These are phyloP conservation scores for Taeniopygia guttata DNA, from an alignment of 2,797 vertebrate species.

Conservation along the genomic window DNA sequence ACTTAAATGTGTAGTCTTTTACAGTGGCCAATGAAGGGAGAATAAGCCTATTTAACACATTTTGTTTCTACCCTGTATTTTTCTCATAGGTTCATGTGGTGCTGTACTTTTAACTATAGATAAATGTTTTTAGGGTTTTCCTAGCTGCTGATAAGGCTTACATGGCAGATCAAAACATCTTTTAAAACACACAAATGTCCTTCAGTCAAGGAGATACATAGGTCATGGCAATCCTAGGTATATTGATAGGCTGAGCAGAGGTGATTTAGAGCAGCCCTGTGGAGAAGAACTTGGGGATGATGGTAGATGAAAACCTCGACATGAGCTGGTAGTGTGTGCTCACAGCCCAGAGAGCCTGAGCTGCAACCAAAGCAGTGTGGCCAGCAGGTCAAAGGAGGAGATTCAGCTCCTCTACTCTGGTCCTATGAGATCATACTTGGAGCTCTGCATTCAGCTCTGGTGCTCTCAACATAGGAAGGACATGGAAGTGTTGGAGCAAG, in stretches of 20 bases:
- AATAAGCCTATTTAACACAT: too few species aligned
- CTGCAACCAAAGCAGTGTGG: not conserved
- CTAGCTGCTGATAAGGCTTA: not conserved
- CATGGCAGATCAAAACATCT: not conserved
- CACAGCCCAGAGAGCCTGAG: not conserved
- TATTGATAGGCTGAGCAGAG: not conserved
- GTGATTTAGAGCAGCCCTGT: too few species aligned
- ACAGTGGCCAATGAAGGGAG: not conserved
- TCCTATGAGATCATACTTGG: not conserved
- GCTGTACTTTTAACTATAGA: not conserved
- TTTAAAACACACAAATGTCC: not conserved
- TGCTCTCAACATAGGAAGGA: too few species aligned
- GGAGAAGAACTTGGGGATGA: not conserved
- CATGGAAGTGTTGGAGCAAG: not conserved
- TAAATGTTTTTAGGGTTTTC: not conserved
- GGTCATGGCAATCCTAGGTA: not conserved
- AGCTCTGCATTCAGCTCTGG: not conserved
- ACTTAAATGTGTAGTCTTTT: not conserved
- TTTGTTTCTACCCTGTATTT: too few species aligned
- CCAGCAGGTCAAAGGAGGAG: not conserved
- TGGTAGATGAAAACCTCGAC: not conserved
- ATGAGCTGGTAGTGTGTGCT: accelerated
- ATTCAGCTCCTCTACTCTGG: not conserved
- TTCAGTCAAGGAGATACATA: not conserved
- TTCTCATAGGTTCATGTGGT: not conserved